These are phyloP conservation scores for Eledone cirrhosa DNA, from an alignment of 2,888 invertebrate genomes.

Conservation along the genomic window DNA sequence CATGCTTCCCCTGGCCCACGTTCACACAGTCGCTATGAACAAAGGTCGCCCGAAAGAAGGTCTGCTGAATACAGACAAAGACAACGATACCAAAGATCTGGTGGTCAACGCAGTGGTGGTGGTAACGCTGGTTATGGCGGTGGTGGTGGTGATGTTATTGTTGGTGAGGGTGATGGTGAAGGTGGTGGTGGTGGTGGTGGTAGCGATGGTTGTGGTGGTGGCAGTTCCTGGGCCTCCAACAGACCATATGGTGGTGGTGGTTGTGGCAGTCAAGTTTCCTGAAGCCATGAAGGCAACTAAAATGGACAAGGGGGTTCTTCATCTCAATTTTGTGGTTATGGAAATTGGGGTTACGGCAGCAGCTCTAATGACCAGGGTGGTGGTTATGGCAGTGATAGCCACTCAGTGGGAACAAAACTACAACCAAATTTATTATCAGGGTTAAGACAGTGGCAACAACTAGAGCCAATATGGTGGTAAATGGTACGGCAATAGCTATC, in stretches of 20 bases:
- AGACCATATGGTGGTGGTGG: conserved; percentile 11
- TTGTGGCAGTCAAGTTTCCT: not conserved
- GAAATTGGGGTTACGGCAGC: conserved; percentile 26
- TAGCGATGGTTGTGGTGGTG: not conserved
- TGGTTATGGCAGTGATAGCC: not conserved
- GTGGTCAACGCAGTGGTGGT: conserved; percentile 29
- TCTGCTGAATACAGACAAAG: conserved; percentile 16
- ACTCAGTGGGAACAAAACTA: conserved; percentile 25
- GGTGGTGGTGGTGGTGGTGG: conserved; percentile 21
- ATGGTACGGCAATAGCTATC: conserved; percentile 25
- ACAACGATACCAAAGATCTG: conserved; percentile 25
- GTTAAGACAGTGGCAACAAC: conserved; percentile 4
- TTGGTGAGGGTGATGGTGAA: too few relatives aligned
- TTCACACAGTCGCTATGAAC: conserved; percentile 20
- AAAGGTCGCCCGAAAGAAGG: conserved; percentile 17
- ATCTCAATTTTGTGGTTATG: conserved; percentile 13
- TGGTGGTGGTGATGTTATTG: too few relatives aligned
- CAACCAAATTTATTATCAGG: conserved; percentile 23
- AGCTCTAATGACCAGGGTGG: conserved; percentile 17
- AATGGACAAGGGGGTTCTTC: conserved; percentile 28
- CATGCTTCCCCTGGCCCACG: conserved; percentile 17
- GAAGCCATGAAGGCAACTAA: conserved; percentile 24
- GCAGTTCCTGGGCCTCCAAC: conserved; percentile 20
- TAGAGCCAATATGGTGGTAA: conserved; percentile 8
- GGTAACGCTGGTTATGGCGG: too few relatives aligned